Conservation (phyloP, 2,888 invertebrate species). For the Embidobia sp. region DNA sequence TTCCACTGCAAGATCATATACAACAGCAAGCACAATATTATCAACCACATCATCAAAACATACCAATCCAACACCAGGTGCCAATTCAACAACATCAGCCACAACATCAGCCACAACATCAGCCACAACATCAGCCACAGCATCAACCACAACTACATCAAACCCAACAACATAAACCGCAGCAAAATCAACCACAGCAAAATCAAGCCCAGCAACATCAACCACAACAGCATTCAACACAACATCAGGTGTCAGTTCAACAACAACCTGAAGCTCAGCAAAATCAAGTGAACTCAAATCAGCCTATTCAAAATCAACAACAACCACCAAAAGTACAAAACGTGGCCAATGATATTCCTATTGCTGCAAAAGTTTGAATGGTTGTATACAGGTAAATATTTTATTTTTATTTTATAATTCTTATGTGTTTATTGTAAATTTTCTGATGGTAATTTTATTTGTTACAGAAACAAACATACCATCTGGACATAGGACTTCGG, state of each 20-base stretch:
- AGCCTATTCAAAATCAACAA: slow-evolving; percentile 47
- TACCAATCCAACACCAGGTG: slow-evolving; percentile 60
- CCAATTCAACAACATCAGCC: neutral
- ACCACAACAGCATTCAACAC: slow-evolving; percentile 44
- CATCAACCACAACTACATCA: slow-evolving; percentile 20
- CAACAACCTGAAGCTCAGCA: no score
- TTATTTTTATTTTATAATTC: neutral
- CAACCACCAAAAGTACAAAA: slow-evolving; percentile 27
- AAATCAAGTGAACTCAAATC: slow-evolving; percentile 9
- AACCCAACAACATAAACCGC: slow-evolving; percentile 60
- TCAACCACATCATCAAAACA: slow-evolving; percentile 44
- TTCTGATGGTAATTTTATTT: neutral
- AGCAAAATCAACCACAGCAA: slow-evolving; percentile 65
- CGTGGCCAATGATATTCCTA: slow-evolving; percentile 25
- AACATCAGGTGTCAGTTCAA: slow-evolving; percentile 67
- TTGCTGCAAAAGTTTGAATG: slow-evolving; percentile 18
- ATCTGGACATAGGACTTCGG: neutral
- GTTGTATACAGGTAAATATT: neutral
- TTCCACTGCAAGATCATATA: slow-evolving; percentile 56
- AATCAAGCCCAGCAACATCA: slow-evolving; percentile 49
- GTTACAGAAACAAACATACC: slow-evolving; percentile 2
- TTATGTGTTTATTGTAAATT: neutral
- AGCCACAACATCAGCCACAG: neutral
- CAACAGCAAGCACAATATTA: slow-evolving; percentile 36
- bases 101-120: slow-evolving; percentile 46